Conservation (phyloP, 2,888 invertebrate genomes). For the Graphium colonna region DNA sequence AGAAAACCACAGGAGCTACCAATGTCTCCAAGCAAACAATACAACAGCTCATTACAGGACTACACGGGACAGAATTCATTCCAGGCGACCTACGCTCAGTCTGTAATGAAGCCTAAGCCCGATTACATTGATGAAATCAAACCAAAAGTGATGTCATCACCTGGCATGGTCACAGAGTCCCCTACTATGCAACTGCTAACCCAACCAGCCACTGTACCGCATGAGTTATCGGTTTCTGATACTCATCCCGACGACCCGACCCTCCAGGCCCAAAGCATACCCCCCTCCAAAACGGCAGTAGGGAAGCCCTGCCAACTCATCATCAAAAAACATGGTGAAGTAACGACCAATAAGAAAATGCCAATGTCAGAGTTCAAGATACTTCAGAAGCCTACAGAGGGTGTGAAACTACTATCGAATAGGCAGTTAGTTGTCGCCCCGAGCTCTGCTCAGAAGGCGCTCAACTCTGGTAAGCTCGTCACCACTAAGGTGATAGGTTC, state of each 20-base stretch:
- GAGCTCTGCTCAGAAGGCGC: conserved; percentile 54
- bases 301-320: conserved; percentile 67
- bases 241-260: conserved; percentile 55
- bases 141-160: conserved; percentile 52
- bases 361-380: conserved; percentile 67
- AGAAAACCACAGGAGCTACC: conserved; percentile 55
- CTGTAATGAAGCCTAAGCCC: conserved; percentile 58
- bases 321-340: conserved; percentile 60
- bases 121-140: conserved; percentile 61
- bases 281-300: conserved; percentile 40
- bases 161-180: conserved; percentile 57
- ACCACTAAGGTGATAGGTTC: conserved; percentile 70
- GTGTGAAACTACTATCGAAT: conserved; percentile 65
- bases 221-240: conserved; percentile 54
- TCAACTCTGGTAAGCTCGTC: conserved; percentile 60
- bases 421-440: conserved; percentile 64
- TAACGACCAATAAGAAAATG: conserved; percentile 54
- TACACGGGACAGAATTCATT: conserved; percentile 64
- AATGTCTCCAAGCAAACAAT: conserved; percentile 53
- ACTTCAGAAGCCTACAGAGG: conserved; percentile 62
- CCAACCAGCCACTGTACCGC: conserved; percentile 59
- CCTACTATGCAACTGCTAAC: conserved; percentile 64
- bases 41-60: conserved; percentile 53
- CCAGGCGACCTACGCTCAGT: conserved; percentile 72
- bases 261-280: conserved; percentile 53